Conservation (phyloP, 1,140 invertebrate genomes). For the Adoxophyes honmai region DNA sequence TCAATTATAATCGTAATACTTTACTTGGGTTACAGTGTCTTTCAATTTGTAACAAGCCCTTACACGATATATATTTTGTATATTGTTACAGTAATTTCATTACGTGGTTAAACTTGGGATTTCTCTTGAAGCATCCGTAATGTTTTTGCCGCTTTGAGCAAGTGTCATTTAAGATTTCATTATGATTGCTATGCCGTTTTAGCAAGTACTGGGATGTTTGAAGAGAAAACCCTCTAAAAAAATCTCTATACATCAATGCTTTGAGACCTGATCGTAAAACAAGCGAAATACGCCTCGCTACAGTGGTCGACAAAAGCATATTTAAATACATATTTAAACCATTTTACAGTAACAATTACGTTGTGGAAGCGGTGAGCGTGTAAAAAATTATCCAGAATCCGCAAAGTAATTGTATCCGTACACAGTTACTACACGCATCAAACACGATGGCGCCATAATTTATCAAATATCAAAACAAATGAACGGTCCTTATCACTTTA, state of each 20-base stretch:
- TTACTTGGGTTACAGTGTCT: conserved; percentile 69
- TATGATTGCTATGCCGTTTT: not conserved
- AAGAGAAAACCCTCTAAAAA: conserved; percentile 67
- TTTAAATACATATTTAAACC: conserved; percentile 66
- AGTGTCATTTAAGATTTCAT: not conserved
- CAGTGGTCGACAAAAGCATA: conserved; percentile 65
- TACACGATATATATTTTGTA: conserved; percentile 73
- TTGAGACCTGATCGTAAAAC: conserved; percentile 59
- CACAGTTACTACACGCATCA: conserved; percentile 61
- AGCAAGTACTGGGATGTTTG: conserved; percentile 55
- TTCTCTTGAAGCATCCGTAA: conserved; percentile 66
- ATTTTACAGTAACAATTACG: conserved; percentile 66
- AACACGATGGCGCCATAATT: conserved; percentile 70
- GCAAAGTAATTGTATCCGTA: conserved; percentile 67
- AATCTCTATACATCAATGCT: conserved; percentile 74
- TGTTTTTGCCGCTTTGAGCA: not conserved
- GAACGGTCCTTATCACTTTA: conserved; percentile 76
- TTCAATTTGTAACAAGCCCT: conserved; percentile 74
- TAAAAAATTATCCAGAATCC: conserved; percentile 69
- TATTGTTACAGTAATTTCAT: conserved; percentile 76
- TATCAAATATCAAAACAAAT: conserved; percentile 76
- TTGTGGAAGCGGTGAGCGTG: conserved; percentile 70
- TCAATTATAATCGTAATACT: conserved; percentile 67
- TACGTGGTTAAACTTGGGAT: conserved; percentile 59
- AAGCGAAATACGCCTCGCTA: conserved; percentile 50